A percentile compares a stretch with the other conserved stretches of the same genome.
These are phyloP conservation scores for Alentia gelatinosa DNA, from an alignment of 2,888 invertebrate species.

Conservation along the genomic window DNA sequence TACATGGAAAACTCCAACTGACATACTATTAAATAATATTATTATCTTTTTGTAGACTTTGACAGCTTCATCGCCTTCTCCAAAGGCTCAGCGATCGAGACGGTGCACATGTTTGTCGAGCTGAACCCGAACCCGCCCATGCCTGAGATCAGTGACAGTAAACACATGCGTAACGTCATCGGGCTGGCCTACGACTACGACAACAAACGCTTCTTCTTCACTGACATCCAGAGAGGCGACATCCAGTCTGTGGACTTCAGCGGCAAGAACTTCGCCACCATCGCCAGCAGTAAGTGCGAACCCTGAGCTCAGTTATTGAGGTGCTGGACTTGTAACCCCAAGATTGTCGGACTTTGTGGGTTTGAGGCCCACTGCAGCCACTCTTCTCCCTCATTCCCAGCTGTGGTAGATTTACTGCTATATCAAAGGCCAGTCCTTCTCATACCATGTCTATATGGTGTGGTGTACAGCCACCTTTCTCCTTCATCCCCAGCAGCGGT, in stretches of 20 bases:
- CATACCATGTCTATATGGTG: no score
- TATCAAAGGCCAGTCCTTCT: no score
- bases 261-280: slow-evolving; percentile 87
- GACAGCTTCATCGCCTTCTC: slow-evolving; percentile 92
- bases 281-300: slow-evolving; percentile 78
- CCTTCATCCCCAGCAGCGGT: no score
- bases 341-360: no score
- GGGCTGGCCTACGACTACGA: slow-evolving; percentile 90
- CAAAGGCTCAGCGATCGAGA: slow-evolving; percentile 89
- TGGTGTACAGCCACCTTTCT: no score
- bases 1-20: no score
- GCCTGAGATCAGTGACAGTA: slow-evolving; percentile 85
- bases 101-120: slow-evolving; percentile 88
- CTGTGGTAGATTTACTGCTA: no score
- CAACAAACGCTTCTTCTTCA: slow-evolving; percentile 88
- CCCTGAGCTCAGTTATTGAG: no score
- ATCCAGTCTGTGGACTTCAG: slow-evolving; percentile 91
- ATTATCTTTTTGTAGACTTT: slow-evolving; percentile 85
- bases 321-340: no score
- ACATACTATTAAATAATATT: no score
- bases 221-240: slow-evolving; percentile 92
- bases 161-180: slow-evolving; percentile 92
- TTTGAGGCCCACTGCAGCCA: no score
- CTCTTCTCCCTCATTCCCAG: no score
- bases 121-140: slow-evolving; percentile 89